Evolutionary conservation across 2,888 invertebrate species (phyloP).

Genomic region (Trichacis sp.): DNA sequence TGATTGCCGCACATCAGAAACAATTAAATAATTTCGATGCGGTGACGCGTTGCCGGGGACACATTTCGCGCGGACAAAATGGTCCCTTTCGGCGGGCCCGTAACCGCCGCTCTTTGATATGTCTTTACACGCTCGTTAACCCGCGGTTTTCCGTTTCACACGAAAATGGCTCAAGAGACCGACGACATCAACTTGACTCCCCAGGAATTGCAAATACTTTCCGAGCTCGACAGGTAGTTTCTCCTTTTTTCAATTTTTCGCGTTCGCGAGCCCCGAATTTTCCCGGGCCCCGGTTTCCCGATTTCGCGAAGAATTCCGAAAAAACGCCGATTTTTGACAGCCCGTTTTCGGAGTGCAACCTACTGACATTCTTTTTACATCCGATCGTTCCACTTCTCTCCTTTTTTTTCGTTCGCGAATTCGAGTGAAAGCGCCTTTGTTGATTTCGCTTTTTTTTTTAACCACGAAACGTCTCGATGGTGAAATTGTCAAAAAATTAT

Average conservation of each 20-base stretch:
- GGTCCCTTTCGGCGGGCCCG: not conserved
- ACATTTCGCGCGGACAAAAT: not conserved
- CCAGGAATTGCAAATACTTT: conserved; percentile 86
- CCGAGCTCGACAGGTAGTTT: conserved; percentile 86
- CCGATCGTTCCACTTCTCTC: conserved; percentile 35
- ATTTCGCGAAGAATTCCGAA: not conserved
- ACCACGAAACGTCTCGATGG: conserved; percentile 11
- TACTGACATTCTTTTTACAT: conserved; percentile 60
- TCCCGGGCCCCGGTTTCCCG: not conserved
- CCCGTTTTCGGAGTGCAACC: conserved; percentile 47
- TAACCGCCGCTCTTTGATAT: conserved; percentile 40
- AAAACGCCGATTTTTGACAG: conserved; percentile 43
- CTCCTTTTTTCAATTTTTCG: not conserved
- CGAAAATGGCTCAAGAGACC: conserved; percentile 72
- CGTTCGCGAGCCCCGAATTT: not conserved
- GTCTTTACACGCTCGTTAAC: conserved; percentile 45
- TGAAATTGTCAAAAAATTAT: too few relatives aligned
- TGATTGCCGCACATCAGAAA: conserved; percentile 9
- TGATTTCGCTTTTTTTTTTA: conserved; percentile 4
- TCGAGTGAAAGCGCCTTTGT: not conserved
- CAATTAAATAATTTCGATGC: conserved; percentile 7
- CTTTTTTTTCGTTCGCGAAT: not conserved
- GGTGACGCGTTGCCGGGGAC: conserved; percentile 6
- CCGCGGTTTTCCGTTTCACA: conserved; percentile 23
- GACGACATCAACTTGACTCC: conserved; percentile 82